phyloP scores from a whole-genome alignment of 2,797 vertebrate genomes.

The Scarus forsteni region DNA sequence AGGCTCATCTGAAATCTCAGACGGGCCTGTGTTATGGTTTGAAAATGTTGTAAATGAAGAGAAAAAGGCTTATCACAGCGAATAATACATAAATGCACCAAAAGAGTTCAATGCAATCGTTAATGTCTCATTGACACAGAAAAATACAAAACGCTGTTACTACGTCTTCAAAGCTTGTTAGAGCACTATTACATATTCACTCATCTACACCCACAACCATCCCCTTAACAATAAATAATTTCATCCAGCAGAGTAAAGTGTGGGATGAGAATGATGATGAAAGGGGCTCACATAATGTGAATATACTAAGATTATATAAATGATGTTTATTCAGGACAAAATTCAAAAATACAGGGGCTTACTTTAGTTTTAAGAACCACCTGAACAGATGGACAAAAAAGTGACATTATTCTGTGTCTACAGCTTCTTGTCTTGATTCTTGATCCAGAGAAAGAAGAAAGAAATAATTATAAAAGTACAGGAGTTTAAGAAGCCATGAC shows the following conservation, averaged over 20 bases:
- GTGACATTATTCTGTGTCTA: no score
- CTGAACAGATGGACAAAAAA: neutral
- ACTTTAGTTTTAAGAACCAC: neutral
- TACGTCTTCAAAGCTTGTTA: slow-evolving; percentile 15
- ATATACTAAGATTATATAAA: slow-evolving; percentile 18
- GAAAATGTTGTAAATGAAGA: neutral
- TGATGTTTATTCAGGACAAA: neutral
- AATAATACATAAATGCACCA: neutral
- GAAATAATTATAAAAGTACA: no score
- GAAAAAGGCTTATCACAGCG: neutral
- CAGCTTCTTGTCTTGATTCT: no score
- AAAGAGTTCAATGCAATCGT: neutral
- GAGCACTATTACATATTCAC: slow-evolving; percentile 6
- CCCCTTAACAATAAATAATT: slow-evolving; percentile 12
- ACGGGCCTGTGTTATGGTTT: neutral
- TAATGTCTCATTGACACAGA: neutral
- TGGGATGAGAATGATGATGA: slow-evolving; percentile 1
- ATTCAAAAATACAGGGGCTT: neutral
- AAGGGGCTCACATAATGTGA: neutral
- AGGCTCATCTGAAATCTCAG: neutral
- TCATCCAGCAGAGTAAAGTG: neutral
- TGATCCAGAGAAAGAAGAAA: no score
- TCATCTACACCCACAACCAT: slow-evolving; percentile 5
- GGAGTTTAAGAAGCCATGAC: no score
- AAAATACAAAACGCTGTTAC: slow-evolving; percentile 9